These are phyloP conservation scores for Drosophila bifasciata DNA, from an alignment of 1,140 invertebrate genomes.

Conservation along the genomic window DNA sequence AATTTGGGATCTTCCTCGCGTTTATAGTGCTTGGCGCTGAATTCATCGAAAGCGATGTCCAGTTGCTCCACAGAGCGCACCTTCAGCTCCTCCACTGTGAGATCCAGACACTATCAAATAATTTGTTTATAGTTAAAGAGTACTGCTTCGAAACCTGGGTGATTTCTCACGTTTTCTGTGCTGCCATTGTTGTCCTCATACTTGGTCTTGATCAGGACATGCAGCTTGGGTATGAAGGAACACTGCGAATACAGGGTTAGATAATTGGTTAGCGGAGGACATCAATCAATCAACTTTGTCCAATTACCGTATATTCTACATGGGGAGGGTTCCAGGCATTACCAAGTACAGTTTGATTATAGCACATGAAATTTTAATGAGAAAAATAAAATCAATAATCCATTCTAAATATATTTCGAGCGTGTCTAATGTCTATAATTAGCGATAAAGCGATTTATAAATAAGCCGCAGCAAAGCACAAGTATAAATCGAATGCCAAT, in stretches of 20 bases:
- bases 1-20: constrained; percentile 93
- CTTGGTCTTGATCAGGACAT: constrained; percentile 93
- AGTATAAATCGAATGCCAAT: constrained; percentile 25
- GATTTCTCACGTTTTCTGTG: constrained; percentile 92
- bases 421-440: constrained; percentile 12
- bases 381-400: constrained; percentile 40
- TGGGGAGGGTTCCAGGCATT: constrained; percentile 11
- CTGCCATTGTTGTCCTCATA: constrained; percentile 96
- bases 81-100: constrained; percentile 90
- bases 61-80: constrained; percentile 91
- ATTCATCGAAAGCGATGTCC: constrained; percentile 95
- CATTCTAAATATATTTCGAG: constrained; percentile 14
- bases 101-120: constrained; percentile 88
- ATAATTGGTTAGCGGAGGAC: constrained; percentile 48
- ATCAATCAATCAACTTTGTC: constrained; percentile 18
- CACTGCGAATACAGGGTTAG: constrained; percentile 87
- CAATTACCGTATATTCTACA: constrained; percentile 87
- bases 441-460: background rate
- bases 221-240: constrained; percentile 95
- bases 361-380: constrained; percentile 51
- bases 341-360: constrained; percentile 26
- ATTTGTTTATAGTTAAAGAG: constrained; percentile 1
- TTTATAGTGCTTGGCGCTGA: constrained; percentile 94
- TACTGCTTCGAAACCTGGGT: constrained; percentile 33
- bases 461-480: background rate